phyloP scores from a whole-genome alignment of 1,140 invertebrate genomes.

The Drosophila ficusphila region DNA sequence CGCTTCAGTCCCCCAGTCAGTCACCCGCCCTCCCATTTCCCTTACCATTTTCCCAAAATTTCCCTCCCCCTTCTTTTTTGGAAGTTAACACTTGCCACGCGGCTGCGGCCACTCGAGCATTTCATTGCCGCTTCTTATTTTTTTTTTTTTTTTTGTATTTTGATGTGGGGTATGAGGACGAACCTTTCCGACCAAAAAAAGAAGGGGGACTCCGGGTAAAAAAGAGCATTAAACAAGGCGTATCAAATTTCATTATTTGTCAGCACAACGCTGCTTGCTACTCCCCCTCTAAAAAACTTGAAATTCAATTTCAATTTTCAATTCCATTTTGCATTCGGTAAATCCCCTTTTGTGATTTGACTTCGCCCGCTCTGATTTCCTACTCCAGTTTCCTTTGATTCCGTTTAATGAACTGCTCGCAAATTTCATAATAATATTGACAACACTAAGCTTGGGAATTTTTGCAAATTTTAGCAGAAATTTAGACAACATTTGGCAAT shows the following conservation, averaged over 20 bases:
- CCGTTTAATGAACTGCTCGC: constrained; percentile 75
- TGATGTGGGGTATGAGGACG: neutral
- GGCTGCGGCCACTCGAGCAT: constrained; percentile 78
- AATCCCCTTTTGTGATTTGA: constrained; percentile 70
- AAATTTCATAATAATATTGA: constrained; percentile 67
- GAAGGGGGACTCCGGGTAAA: constrained; percentile 19
- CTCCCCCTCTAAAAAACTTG: neutral
- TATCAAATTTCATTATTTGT: constrained; percentile 84
- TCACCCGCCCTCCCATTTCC: neutral
- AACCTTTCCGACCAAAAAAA: neutral
- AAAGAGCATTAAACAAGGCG: constrained; percentile 84
- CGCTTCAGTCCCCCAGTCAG: constrained; percentile 2
- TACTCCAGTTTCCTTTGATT: constrained; percentile 52
- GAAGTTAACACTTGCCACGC: constrained; percentile 82
- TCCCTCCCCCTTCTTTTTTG: neutral
- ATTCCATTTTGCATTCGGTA: constrained; percentile 73
- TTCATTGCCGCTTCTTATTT: constrained; percentile 68
- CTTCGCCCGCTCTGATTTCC: constrained; percentile 29
- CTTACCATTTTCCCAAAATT: too few species aligned
- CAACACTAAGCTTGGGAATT: constrained; percentile 53
- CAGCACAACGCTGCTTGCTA: constrained; percentile 25
- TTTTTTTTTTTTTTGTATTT: neutral
- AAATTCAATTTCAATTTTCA: constrained; percentile 79
- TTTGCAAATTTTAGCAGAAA: constrained; percentile 75
- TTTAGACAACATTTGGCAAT: constrained; percentile 40